Evolutionary conservation across 53 echinoderm and acorn worm genomes (phyloP).

Genomic region (Antedon mediterranea): DNA sequence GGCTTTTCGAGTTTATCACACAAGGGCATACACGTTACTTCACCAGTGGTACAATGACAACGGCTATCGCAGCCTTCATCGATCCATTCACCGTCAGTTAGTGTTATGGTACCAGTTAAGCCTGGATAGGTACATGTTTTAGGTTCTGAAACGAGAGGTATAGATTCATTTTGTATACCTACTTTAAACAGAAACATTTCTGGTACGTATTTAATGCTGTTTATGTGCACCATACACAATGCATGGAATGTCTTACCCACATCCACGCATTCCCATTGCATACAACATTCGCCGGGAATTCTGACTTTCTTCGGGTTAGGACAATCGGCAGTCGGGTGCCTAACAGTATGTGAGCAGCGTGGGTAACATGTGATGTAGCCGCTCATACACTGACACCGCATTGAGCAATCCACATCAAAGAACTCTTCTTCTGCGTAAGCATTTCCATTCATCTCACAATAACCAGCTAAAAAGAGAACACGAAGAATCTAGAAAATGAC

Average conservation of each 20-base stretch:
- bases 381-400: conserved; percentile 55
- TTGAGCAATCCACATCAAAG: conserved; percentile 80
- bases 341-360: conserved; percentile 20
- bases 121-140: conserved; percentile 34
- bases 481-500: no score
- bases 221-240: no score
- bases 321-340: conserved; percentile 38
- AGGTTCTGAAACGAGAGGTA: not conserved
- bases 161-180: no score
- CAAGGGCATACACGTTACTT: conserved; percentile 68
- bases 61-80: conserved; percentile 73
- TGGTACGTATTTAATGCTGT: no score
- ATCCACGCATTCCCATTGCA: conserved; percentile 86
- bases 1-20: conserved; percentile 60
- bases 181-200: no score
- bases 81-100: conserved; percentile 62
- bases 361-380: conserved; percentile 18
- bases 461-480: conserved; percentile 26
- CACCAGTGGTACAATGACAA: conserved; percentile 57
- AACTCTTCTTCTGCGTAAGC: conserved; percentile 75
- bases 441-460: conserved; percentile 95
- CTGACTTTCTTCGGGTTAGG: conserved; percentile 55
- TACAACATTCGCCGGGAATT: conserved; percentile 82
- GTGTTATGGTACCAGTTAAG: conserved; percentile 36
- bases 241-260: conserved; percentile 25